Base-by-base conservation (phyloP, 2,888 invertebrate genomes). In the Caenorhabditis angaria region DNA sequence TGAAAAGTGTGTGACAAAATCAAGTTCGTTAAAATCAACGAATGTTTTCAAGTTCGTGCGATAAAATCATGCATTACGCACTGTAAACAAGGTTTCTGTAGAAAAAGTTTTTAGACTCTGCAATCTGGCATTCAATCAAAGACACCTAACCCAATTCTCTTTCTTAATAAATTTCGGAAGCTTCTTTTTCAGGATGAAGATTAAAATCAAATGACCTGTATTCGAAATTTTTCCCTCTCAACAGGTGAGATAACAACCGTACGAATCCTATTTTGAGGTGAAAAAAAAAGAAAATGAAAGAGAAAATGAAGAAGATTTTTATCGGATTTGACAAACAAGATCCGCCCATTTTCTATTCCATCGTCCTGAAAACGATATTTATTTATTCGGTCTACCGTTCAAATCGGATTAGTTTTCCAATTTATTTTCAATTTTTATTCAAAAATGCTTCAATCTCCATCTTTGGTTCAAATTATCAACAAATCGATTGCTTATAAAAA, bases 401-500 rank as follows among this genome's bases (percentile, higher is more conserved):
- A 8, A 22, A 24, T 51, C 8, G 51, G 25, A 24, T 51, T 51
- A 22, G 22, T n/a, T 22, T 25, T 6, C 35, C 51, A 24, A 4
- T 51, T 51, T 22, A 51, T 22, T 51, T 22, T n/a, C 22, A n/a
- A 51, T 3, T 22, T 22, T 22, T n/a, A 24, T 61, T 64, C 55
- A 54, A 65, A 1, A 14, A 72, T 72, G 72, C 67, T 72, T 65
- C 67, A 72, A 50, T 67, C 66, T 1, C 20, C 63, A n/a, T 53
- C 66, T 12, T 60, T 71, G 41, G 71, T 66, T 22, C 61, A 66
- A 47, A 48, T 71, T 24, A 61, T 71, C 61, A 66, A 64, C 59
- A 66, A 71, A 24, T 65, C 82, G 20, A 75, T 82, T 24, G 63
- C 77, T 32, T 76, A 74, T 22, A 72, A 75, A 32, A 76, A 72